Conservation (phyloP, 37 sponge, comb jelly and placozoan species). For the Theonella swinhoei region DNA sequence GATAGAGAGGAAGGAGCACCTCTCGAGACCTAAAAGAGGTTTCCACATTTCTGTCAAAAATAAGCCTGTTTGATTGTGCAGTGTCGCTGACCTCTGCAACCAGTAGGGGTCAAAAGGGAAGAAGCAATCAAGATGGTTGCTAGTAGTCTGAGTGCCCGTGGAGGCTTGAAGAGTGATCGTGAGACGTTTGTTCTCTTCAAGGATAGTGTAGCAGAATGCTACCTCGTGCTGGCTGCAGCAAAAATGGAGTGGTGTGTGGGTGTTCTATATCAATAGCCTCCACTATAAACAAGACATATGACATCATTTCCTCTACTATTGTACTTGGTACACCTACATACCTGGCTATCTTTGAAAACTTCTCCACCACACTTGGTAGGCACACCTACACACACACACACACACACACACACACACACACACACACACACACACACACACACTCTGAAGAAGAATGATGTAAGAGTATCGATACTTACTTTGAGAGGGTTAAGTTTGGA, state of each 20-base stretch:
- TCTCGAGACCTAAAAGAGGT: conserved; percentile 57
- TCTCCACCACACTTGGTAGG: conserved; percentile 65
- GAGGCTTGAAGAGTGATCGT: conserved; percentile 13
- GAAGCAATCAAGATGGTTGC: conserved; percentile 59
- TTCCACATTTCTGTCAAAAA: too few relatives aligned
- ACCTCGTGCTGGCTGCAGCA: conserved; percentile 61
- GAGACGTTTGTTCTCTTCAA: conserved; percentile 85
- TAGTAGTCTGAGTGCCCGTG: background rate
- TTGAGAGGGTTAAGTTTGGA: conserved; percentile 83
- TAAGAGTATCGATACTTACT: conserved; percentile 29
- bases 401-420: conserved; percentile 1
- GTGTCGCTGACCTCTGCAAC: conserved; percentile 48
- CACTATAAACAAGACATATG: too few relatives aligned
- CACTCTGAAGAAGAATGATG: background rate
- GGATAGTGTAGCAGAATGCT: conserved; percentile 88
- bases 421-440: conserved; percentile 52
- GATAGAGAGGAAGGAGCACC: conserved; percentile 41
- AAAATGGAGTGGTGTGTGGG: background rate
- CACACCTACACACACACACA: conserved; percentile 56
- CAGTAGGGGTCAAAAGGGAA: conserved; percentile 90
- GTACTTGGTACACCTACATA: conserved; percentile 1
- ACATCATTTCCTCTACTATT: background rate
- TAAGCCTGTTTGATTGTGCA: background rate
- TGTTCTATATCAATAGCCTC: too few relatives aligned
- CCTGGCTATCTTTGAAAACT: conserved; percentile 78